A percentile compares a stretch with the other conserved stretches of the same genome.
Conservation (phyloP, 2,797 vertebrate genomes). For the Hybognathus amarus region DNA sequence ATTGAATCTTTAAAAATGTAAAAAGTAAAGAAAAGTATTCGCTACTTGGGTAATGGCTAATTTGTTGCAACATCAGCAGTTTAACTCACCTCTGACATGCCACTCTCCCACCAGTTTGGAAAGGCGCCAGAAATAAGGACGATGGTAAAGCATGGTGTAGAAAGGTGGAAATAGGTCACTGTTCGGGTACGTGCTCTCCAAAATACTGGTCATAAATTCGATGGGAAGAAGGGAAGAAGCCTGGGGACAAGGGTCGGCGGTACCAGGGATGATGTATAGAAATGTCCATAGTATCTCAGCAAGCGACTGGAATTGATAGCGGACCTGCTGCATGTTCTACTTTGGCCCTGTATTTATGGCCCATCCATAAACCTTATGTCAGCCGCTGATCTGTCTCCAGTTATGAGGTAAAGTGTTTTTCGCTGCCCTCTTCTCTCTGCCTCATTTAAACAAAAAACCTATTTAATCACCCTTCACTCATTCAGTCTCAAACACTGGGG, state of each 20-base stretch:
- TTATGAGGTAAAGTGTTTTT: slow-evolving; percentile 81
- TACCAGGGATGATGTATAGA: slow-evolving; percentile 82
- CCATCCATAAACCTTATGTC: slow-evolving; percentile 56
- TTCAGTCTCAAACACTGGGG: slow-evolving; percentile 64
- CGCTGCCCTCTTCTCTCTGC: slow-evolving; percentile 65
- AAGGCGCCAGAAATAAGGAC: slow-evolving; percentile 73
- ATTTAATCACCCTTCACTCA: slow-evolving; percentile 44
- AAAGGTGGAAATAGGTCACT: slow-evolving; percentile 74
- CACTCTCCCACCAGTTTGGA: slow-evolving; percentile 78
- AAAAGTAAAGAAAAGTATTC: not conserved
- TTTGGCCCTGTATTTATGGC: slow-evolving; percentile 63
- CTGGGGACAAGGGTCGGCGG: slow-evolving; percentile 74
- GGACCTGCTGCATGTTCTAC: slow-evolving; percentile 17
- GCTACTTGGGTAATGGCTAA: not conserved
- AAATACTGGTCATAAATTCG: slow-evolving; percentile 83
- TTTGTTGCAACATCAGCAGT: not conserved
- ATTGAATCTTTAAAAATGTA: not conserved
- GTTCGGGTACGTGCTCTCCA: slow-evolving; percentile 79
- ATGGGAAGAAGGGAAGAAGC: slow-evolving; percentile 69
- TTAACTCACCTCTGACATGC: slow-evolving; percentile 80
- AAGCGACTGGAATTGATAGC: not conserved
- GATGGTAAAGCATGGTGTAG: slow-evolving; percentile 67
- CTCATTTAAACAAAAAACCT: slow-evolving; percentile 35
- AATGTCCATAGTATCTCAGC: slow-evolving; percentile 77
- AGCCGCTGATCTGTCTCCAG: slow-evolving; percentile 75